These are phyloP conservation scores for Lontra canadensis DNA, from an alignment of 2,113 vertebrate genomes.

Conservation along the genomic window DNA sequence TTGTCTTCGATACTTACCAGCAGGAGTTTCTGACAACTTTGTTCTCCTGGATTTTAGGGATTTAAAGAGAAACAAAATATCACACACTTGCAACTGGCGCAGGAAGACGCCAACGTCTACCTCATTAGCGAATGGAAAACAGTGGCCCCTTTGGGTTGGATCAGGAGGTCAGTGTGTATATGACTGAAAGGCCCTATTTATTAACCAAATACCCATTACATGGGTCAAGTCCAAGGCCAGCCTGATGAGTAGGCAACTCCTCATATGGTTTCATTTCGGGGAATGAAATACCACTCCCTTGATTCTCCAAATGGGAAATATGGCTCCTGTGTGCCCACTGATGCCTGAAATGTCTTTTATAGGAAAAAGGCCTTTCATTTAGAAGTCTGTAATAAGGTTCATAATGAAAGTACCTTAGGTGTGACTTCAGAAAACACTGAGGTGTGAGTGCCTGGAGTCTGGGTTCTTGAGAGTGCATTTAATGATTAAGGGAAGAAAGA, in stretches of 20 bases:
- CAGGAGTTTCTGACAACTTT: slow-evolving; percentile 75
- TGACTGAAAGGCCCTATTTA: slow-evolving; percentile 73
- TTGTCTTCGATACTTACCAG: slow-evolving; percentile 66
- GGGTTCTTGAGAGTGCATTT: background rate
- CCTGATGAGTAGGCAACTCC: slow-evolving; percentile 61
- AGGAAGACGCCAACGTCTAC: slow-evolving; percentile 59
- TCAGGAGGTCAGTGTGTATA: slow-evolving; percentile 52
- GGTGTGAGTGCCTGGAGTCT: slow-evolving; percentile 39
- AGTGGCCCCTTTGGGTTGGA: slow-evolving; percentile 61
- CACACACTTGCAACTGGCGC: slow-evolving; percentile 57
- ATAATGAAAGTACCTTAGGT: slow-evolving; percentile 57
- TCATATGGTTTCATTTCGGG: slow-evolving; percentile 69
- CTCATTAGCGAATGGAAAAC: slow-evolving; percentile 72
- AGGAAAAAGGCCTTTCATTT: slow-evolving; percentile 62
- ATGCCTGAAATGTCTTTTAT: slow-evolving; percentile 66
- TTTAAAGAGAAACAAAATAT: slow-evolving; percentile 78
- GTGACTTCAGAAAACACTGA: slow-evolving; percentile 57
- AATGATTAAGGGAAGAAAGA: slow-evolving; percentile 33
- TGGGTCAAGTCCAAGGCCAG: slow-evolving; percentile 66
- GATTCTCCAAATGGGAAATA: slow-evolving; percentile 64
- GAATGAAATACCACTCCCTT: slow-evolving; percentile 58
- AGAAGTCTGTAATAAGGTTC: slow-evolving; percentile 58
- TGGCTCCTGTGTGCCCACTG: slow-evolving; percentile 49
- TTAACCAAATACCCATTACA: slow-evolving; percentile 66
- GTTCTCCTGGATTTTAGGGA: slow-evolving; percentile 64